Conservation (phyloP, 2,113 vertebrate species). For the Lipophrys pholis region DNA sequence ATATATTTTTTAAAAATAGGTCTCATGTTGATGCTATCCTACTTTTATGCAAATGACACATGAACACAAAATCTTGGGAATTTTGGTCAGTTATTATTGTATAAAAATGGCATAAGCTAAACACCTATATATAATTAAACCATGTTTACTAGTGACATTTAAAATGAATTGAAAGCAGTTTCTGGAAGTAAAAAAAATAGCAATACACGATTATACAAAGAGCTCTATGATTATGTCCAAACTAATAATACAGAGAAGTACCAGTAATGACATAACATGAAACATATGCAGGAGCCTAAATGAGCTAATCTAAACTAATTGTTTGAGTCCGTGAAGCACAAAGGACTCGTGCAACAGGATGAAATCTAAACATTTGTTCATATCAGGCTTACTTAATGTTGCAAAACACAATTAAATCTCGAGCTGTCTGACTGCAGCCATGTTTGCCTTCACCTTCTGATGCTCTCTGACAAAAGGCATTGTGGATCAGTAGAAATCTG, state of each 20-base stretch:
- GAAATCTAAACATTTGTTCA: conserved; percentile 18
- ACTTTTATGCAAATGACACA: too few species aligned
- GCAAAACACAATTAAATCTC: conserved; percentile 30
- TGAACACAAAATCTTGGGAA: too few species aligned
- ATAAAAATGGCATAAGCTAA: too few species aligned
- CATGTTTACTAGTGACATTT: too few species aligned
- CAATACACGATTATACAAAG: background rate
- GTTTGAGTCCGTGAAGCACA: conserved; percentile 2
- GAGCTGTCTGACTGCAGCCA: conserved; percentile 12
- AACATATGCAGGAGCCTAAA: conserved; percentile 1
- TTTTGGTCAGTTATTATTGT: too few species aligned
- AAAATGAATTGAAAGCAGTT: too few species aligned
- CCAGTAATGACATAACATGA: conserved; percentile 9
- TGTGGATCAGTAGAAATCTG: conserved; percentile 51
- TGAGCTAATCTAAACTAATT: conserved; percentile 6
- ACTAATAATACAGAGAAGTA: background rate
- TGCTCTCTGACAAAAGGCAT: conserved; percentile 26
- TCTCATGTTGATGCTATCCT: too few species aligned
- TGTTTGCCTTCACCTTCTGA: conserved; percentile 36
- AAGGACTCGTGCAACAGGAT: conserved; percentile 22
- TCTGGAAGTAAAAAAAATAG: too few species aligned
- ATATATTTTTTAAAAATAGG: too few species aligned
- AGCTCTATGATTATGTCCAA: background rate
- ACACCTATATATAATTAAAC: too few species aligned
- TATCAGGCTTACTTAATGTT: conserved; percentile 28